Percentiles rank a stretch among this genome's conserved stretches.
These are phyloP conservation scores for Chionodraco myersi DNA, from an alignment of 2,113 vertebrate species.

Conservation along the genomic window DNA sequence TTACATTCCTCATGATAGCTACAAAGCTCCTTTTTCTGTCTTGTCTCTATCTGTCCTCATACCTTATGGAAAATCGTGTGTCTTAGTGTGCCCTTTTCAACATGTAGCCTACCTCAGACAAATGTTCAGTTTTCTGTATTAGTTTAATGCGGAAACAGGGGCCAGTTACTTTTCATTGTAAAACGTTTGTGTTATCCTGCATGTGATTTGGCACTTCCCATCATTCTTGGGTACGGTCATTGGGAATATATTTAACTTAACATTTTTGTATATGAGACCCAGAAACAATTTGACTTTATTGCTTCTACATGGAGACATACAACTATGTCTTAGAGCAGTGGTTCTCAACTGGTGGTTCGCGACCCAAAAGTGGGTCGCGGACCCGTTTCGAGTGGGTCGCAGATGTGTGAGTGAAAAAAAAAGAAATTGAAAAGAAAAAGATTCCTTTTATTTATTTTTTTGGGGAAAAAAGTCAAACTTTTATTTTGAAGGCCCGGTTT, in stretches of 20 bases:
- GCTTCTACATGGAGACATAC: background rate
- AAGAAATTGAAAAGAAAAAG: no score
- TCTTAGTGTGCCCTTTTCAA: background rate
- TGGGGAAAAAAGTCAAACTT: no score
- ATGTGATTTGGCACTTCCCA: background rate
- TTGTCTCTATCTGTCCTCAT: constrained; percentile 10
- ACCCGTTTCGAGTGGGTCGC: no score
- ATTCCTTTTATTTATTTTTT: no score
- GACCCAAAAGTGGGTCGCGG: no score
- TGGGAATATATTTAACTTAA: background rate
- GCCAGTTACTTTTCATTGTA: background rate
- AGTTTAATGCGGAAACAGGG: background rate
- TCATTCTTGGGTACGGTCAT: background rate
- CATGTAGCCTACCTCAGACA: constrained; percentile 1
- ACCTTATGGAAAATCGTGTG: constrained; percentile 27
- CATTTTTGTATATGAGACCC: background rate
- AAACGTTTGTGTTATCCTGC: background rate
- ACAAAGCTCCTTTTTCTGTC: constrained; percentile 32
- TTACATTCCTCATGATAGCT: background rate
- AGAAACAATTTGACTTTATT: background rate
- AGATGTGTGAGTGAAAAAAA: no score
- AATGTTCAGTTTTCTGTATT: background rate
- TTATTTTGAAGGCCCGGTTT: no score
- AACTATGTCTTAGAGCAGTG: background rate
- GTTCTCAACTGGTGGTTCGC: no score